phyloP scores from a whole-genome alignment of 2,888 invertebrate species.

The Cenopis cana region DNA sequence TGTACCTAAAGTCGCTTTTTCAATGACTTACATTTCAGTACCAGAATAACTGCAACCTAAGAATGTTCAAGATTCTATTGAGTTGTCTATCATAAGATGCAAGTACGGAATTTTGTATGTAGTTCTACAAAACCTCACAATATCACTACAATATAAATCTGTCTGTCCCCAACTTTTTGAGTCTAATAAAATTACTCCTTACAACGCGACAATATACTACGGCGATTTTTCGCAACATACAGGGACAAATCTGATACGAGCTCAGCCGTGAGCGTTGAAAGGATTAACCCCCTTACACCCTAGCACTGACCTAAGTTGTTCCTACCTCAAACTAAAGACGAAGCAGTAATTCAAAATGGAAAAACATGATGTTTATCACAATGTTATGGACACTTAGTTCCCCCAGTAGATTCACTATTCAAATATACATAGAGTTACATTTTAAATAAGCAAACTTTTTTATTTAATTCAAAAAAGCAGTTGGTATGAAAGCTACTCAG shows the following conservation, averaged over 20 bases:
- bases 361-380: constrained; percentile 83
- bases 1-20: constrained; percentile 8
- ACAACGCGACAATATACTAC: background rate
- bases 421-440: constrained; percentile 83
- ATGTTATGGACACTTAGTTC: constrained; percentile 80
- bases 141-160: background rate
- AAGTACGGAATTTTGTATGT: background rate
- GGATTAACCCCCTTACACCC: background rate
- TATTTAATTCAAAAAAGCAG: constrained; percentile 80
- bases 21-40: constrained; percentile 2
- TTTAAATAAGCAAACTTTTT: constrained; percentile 69
- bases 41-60: background rate
- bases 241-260: background rate
- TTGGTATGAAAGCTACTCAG: constrained; percentile 58
- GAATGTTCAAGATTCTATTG: background rate
- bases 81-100: background rate
- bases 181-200: background rate
- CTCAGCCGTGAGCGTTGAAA: background rate
- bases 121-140: background rate
- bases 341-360: constrained; percentile 77
- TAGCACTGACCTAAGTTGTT: constrained; percentile 14
- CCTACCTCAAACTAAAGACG: constrained; percentile 68
- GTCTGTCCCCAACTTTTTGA: background rate
- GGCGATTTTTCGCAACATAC: background rate
- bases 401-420: constrained; percentile 76